Evolutionary conservation across 2,888 invertebrate species (phyloP), one percentile per base, ranked within the genome.

Genomic region (Cyclophora albipunctata): DNA sequence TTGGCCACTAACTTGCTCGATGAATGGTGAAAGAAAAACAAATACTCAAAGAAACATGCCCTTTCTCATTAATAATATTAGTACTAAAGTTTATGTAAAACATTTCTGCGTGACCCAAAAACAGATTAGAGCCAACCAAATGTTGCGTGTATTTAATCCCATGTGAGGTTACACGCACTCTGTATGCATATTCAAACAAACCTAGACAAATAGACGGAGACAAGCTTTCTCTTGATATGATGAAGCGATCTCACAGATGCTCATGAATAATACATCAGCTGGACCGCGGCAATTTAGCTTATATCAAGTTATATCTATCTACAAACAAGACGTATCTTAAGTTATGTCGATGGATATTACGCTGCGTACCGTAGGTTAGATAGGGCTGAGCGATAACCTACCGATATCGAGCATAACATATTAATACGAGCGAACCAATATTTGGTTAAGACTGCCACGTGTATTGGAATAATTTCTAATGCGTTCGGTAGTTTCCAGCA

Each of bases 241-340:
- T 83, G 77, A 77, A 81, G 80, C 74, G 77, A 82, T 83, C 75
- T 67, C 71, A 63, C 53, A 58, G 67, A 66, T 63, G 62, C 64
- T 81, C 79, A 83, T 84, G 76, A 69, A 78, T 81, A 83, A 85
- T 84, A 79, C 84, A 85, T 83, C 66, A 61, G 57, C 60, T 69
- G 70, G 78, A 76, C 45, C 35, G 75, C 73, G 75, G 75, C 80
- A 78, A 81, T 82, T 81, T 77, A 73, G 69, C 66, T 71, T 7
- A 69, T 20, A 20, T 20, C 37, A 5, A 37, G 37, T 37, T 20
- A 80, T 80, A 80, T 78, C 54, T 56, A 50, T 54, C 46, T 46
- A 33, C 47, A 50, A 42, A n/a, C 42, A 42, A 7, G 66, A 73
- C 68, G 66, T 60, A 63, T 63, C 64, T 64, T 62, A 67, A 67